These are phyloP conservation scores for Thamnophis elegans DNA, from an alignment of 2,797 vertebrate species.

Conservation along the genomic window DNA sequence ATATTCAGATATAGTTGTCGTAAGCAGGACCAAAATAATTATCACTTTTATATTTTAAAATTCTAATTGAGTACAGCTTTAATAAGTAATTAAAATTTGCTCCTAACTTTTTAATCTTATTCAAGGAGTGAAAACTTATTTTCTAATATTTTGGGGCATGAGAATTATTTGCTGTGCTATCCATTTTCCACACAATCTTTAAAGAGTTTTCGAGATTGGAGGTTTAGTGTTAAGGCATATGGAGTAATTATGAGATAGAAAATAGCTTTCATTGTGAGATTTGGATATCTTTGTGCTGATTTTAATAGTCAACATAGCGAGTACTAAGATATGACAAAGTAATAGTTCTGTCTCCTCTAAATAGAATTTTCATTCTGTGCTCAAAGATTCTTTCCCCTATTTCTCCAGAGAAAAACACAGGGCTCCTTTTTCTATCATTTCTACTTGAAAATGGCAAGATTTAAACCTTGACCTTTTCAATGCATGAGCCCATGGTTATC, in stretches of 20 bases:
- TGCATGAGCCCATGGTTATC: background rate
- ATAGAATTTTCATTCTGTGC: constrained; percentile 1
- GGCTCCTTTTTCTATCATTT: background rate
- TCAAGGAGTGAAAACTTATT: background rate
- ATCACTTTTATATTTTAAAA: background rate
- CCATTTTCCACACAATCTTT: background rate
- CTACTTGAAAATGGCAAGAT: background rate
- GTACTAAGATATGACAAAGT: background rate
- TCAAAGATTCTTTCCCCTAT: background rate
- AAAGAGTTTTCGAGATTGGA: background rate
- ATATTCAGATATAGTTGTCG: background rate
- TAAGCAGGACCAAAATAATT: background rate
- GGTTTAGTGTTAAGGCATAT: background rate
- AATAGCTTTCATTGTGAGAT: background rate
- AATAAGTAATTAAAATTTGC: background rate
- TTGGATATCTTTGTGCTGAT: background rate
- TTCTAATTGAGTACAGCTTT: background rate
- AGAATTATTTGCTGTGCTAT: background rate
- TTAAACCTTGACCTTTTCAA: background rate
- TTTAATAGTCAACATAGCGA: background rate
- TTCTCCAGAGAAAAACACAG: background rate
- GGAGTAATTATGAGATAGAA: background rate
- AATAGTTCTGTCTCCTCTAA: constrained; percentile 9
- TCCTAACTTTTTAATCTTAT: background rate
- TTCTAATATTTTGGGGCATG: background rate